phyloP scores from a whole-genome alignment of 2,113 vertebrate genomes.

The Pomatorhinus ruficollis region DNA sequence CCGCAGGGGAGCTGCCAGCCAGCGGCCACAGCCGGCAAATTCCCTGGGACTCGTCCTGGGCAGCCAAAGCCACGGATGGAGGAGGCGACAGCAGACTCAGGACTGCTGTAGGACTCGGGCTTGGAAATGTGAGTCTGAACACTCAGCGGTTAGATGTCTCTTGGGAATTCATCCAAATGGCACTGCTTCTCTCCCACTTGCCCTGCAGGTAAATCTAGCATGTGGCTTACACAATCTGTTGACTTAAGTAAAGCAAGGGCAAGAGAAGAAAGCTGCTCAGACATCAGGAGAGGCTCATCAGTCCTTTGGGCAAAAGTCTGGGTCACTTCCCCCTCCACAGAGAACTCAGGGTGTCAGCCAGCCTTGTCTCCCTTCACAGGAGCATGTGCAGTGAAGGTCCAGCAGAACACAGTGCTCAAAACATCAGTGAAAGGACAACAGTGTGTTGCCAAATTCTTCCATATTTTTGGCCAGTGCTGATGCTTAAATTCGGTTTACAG shows the following conservation, averaged over 20 bases:
- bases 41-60: background rate
- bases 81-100: background rate
- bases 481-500: background rate
- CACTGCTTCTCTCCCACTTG: constrained; percentile 40
- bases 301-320: constrained; percentile 44
- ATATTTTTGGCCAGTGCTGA: background rate
- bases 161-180: constrained; percentile 52
- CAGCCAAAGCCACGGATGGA: background rate
- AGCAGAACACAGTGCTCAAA: background rate
- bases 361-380: accelerated
- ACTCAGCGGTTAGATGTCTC: background rate
- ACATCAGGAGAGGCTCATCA: constrained; percentile 47
- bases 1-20: background rate
- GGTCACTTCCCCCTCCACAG: background rate
- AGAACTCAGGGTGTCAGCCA: accelerated
- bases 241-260: constrained; percentile 55
- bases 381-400: accelerated
- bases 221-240: constrained; percentile 59
- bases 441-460: background rate
- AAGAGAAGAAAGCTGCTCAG: constrained; percentile 47
- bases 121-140: background rate
- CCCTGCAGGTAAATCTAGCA: constrained; percentile 65
- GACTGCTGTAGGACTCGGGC: background rate
- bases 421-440: background rate
- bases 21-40: background rate